Conservation (phyloP, 2,888 invertebrate species). For the Leptura quadrifasciata region DNA sequence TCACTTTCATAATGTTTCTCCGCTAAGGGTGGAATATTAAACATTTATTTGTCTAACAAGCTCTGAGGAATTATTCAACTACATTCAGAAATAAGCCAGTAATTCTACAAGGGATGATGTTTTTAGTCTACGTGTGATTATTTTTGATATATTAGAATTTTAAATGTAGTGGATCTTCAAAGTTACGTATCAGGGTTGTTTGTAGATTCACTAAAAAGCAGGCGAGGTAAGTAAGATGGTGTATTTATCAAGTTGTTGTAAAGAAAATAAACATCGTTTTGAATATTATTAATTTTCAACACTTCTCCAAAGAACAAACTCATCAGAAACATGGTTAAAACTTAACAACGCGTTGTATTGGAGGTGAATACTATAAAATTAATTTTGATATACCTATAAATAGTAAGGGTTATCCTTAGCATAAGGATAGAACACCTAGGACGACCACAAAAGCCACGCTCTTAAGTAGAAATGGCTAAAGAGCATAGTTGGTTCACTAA, state of each 20-base stretch:
- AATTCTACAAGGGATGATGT: too few species aligned
- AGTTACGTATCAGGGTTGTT: too few species aligned
- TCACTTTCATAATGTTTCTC: slow-evolving; percentile 43
- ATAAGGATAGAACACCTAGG: slow-evolving; percentile 12
- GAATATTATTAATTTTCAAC: too few species aligned
- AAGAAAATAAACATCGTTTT: too few species aligned
- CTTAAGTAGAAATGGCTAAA: slow-evolving; percentile 12
- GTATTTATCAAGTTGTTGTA: too few species aligned
- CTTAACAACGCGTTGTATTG: not conserved
- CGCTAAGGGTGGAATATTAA: slow-evolving; percentile 5
- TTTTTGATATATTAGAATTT: too few species aligned
- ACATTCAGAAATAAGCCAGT: not conserved
- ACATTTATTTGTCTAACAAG: slow-evolving; percentile 7
- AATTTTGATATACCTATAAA: slow-evolving; percentile 18
- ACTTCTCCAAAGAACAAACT: too few species aligned
- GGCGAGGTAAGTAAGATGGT: too few species aligned
- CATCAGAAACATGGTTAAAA: not conserved
- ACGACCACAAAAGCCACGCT: slow-evolving; percentile 5
- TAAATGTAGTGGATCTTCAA: too few species aligned
- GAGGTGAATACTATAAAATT: not conserved
- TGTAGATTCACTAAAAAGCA: too few species aligned
- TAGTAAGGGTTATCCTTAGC: not conserved
- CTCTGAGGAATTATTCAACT: not conserved
- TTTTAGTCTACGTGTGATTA: too few species aligned
- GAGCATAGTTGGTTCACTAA: slow-evolving; percentile 5